phyloP scores from a whole-genome alignment of 2,113 vertebrate species.

The Scytalopus superciliaris region DNA sequence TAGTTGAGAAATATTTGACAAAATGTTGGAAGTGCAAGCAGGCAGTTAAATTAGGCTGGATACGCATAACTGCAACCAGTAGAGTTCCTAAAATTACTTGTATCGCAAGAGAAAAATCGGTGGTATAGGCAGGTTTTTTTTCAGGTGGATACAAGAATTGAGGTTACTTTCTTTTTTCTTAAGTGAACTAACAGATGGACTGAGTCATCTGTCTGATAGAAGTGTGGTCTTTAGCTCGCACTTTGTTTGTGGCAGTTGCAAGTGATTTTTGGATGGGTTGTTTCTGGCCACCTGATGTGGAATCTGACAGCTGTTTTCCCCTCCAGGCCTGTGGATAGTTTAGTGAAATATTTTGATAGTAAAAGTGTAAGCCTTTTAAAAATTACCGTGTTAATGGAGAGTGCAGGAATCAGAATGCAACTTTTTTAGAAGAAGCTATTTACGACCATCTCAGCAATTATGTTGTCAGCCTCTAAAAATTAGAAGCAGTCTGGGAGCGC shows the following conservation, averaged over 20 bases:
- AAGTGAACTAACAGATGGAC: constrained; percentile 45
- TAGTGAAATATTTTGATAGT: constrained; percentile 19
- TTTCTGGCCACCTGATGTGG: not conserved
- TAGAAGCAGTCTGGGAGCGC: constrained; percentile 1
- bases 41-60: constrained; percentile 4
- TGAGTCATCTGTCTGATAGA: constrained; percentile 59
- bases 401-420: not conserved
- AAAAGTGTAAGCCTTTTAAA: constrained; percentile 7
- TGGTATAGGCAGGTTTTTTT: not conserved
- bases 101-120: not conserved
- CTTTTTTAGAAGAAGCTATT: constrained; percentile 1
- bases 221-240: constrained; percentile 18
- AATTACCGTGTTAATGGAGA: not conserved
- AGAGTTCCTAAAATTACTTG: constrained; percentile 3
- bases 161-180: constrained; percentile 36
- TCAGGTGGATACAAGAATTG: constrained; percentile 47
- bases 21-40: constrained; percentile 34
- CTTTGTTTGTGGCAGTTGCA: constrained; percentile 42
- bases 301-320: constrained; percentile 34
- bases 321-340: not conserved
- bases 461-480: constrained; percentile 48
- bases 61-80: not conserved
- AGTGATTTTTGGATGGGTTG: constrained; percentile 5
- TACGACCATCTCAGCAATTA: constrained; percentile 22
- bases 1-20: constrained; percentile 14